Percentiles rank a stretch among this genome's conserved stretches.
phyloP scores from a whole-genome alignment of 2,888 invertebrate genomes.

The Himalopsyche japonica region DNA sequence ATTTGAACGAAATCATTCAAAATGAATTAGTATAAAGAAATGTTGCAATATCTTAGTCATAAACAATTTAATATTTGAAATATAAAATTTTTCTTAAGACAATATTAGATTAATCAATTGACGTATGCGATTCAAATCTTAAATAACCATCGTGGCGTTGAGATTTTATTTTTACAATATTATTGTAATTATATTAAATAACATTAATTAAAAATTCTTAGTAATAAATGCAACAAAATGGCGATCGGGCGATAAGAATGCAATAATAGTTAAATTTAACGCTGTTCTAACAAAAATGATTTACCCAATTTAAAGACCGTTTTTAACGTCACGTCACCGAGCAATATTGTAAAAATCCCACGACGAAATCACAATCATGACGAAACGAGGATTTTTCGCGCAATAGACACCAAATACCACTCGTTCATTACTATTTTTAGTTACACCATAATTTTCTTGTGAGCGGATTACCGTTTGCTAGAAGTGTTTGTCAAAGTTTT shows the following conservation, averaged over 20 bases:
- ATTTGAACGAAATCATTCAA: too few relatives aligned
- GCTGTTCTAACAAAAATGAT: not conserved
- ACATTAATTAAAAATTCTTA: too few relatives aligned
- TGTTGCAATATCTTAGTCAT: too few relatives aligned
- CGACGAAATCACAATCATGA: conserved; percentile 4
- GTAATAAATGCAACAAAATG: not conserved
- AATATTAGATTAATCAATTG: too few relatives aligned
- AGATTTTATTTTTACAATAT: too few relatives aligned
- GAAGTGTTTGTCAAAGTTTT: not conserved
- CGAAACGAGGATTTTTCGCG: conserved; percentile 11
- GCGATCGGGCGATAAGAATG: not conserved
- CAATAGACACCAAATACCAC: not conserved
- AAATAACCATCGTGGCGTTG: too few relatives aligned
- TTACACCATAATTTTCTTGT: not conserved
- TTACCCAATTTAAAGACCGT: not conserved
- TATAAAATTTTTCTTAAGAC: too few relatives aligned
- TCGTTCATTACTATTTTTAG: conserved; percentile 12
- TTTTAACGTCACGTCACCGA: not conserved
- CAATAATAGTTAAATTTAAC: not conserved
- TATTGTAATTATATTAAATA: too few relatives aligned
- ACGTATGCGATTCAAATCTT: too few relatives aligned
- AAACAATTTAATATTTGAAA: too few relatives aligned
- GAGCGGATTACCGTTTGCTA: not conserved
- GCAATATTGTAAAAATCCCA: conserved; percentile 6
- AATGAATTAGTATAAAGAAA: too few relatives aligned